Evolutionary conservation across 2,888 invertebrate genomes (phyloP), one percentile per base, ranked within the genome.

Genomic region (Catocala sponsa): DNA sequence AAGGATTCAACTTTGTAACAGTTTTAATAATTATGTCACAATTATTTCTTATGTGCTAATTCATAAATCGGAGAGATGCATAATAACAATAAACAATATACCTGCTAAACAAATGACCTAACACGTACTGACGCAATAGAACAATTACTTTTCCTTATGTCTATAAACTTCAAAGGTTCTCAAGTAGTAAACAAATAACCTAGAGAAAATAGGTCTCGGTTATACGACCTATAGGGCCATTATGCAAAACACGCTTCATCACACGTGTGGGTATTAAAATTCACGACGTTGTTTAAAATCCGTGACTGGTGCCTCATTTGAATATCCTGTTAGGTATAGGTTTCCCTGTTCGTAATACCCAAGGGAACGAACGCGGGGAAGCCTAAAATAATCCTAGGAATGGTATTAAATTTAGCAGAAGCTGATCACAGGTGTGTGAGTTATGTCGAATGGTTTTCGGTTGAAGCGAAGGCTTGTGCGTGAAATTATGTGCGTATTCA

Each of bases 151-250:
- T 38, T 42, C n/a, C 10, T 42, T 42, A 42, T 42, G 13, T 47
- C 47, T 5, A 25, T 25, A 48, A 47, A 12, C 7, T 38, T 2
- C 4, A 41, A 10, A 48, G 32, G 33, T n/a, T 33, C 11, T 32
- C 5, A 25, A 9, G 6, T 53, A 25, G 25, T 25, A 25, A 25
- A 25, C 25, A 11, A 13, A 44, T 44, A 64, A 51, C 61, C 55
- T 59, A 72, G 43, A 56, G 44, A 52, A 80, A 75, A 70, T 59
- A 73, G 79, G 76, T 78, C 82, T 75, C 56, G 74, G 74, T 47
- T 54, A 61, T 46, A 43, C 44, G 15, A 38, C 47, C 35, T 38
- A 9, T 2, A 62, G 52, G 58, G 49, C 11, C 38, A 47, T 63
- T 68, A 70, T 72, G 55, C 59, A 52, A n/a, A 52, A 63, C 63